These are phyloP conservation scores for Phrynocephalus forsythii DNA, from an alignment of 2,797 vertebrate species.

Conservation along the genomic window DNA sequence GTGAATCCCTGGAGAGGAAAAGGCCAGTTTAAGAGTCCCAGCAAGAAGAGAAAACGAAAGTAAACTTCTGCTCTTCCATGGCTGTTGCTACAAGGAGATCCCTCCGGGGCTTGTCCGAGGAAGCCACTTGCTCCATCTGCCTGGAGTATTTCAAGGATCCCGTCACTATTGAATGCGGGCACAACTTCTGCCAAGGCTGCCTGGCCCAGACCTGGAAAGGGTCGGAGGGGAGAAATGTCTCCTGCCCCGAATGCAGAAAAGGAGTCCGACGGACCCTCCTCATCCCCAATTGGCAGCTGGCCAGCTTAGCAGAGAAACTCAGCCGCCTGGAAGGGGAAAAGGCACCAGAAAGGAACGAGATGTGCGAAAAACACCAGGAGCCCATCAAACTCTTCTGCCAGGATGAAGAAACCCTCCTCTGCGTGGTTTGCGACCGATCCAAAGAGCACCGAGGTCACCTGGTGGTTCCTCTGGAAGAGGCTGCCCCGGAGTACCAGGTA, in stretches of 20 bases:
- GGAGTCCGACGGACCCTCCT: slow-evolving; percentile 54
- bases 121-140: slow-evolving; percentile 71
- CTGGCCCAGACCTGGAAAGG: slow-evolving; percentile 64
- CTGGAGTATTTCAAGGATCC: slow-evolving; percentile 69
- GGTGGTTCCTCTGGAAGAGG: slow-evolving; percentile 65
- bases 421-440: slow-evolving; percentile 67
- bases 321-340: background rate
- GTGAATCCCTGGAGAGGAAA: no score
- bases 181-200: slow-evolving; percentile 74
- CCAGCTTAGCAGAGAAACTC: slow-evolving; percentile 45
- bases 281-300: slow-evolving; percentile 70
- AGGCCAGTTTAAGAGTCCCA: no score
- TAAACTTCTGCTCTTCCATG: background rate
- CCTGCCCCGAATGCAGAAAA: slow-evolving; percentile 71
- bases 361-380: slow-evolving; percentile 66
- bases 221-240: background rate
- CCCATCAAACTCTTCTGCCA: slow-evolving; percentile 67
- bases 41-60: background rate
- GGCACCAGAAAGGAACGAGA: slow-evolving; percentile 2
- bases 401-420: slow-evolving; percentile 64
- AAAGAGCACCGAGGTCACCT: slow-evolving; percentile 68
- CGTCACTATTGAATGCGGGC: slow-evolving; percentile 71
- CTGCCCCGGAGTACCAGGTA: slow-evolving; percentile 47
- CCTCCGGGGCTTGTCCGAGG: slow-evolving; percentile 65
- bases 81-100: slow-evolving; percentile 49